Conservation (phyloP, 2,113 vertebrate species). For the Vanacampus margaritifer region DNA sequence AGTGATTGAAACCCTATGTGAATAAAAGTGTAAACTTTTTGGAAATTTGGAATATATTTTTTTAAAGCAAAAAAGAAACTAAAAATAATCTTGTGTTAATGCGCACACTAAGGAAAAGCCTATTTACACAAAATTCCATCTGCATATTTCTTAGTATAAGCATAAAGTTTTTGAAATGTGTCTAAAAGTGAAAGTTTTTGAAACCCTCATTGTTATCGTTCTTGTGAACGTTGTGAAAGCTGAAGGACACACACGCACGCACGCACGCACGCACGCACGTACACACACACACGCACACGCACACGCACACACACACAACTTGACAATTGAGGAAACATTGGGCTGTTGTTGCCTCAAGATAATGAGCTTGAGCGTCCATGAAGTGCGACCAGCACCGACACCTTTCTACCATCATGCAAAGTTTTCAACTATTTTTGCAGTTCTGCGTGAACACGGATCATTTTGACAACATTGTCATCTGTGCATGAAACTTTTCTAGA, state of each 20-base stretch:
- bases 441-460: not conserved
- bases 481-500: not conserved
- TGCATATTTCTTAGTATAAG: not conserved
- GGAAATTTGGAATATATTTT: no score
- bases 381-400: not conserved
- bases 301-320: not conserved
- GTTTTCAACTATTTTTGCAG: not conserved
- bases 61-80: no score
- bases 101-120: no score
- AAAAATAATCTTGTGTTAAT: no score
- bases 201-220: not conserved
- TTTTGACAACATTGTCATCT: not conserved
- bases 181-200: not conserved
- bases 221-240: not conserved
- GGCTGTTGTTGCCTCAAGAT: not conserved
- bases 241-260: not conserved
- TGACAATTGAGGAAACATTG: not conserved
- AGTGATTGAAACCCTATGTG: no score
- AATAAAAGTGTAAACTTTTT: no score
- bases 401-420: not conserved
- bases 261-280: no score
- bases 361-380: not conserved
- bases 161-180: no score
- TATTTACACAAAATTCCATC: no score
- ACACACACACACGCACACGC: not conserved